These are phyloP conservation scores for Aethes cnicana DNA, from an alignment of 2,888 invertebrate genomes.

Conservation along the genomic window DNA sequence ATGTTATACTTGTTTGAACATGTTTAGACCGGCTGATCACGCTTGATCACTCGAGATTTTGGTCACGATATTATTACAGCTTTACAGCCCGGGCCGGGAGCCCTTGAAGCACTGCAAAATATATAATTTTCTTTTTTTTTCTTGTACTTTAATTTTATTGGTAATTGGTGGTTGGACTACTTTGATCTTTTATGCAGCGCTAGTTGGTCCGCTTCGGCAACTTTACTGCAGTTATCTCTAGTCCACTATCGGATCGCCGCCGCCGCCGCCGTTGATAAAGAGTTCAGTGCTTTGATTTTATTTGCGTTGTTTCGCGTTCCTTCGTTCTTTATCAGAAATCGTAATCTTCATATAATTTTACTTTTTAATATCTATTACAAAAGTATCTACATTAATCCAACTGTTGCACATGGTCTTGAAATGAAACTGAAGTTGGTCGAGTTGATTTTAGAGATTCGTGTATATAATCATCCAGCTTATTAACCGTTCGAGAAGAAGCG, in stretches of 20 bases:
- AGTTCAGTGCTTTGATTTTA: slow-evolving; percentile 33
- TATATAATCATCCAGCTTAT: slow-evolving; percentile 55
- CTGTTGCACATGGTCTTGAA: too few species aligned
- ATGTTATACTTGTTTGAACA: slow-evolving; percentile 15
- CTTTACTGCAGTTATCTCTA: slow-evolving; percentile 32
- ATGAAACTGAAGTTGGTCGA: background rate
- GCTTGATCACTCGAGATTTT: slow-evolving; percentile 12
- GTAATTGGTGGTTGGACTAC: too few species aligned
- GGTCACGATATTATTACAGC: slow-evolving; percentile 8
- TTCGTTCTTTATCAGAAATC: slow-evolving; percentile 21
- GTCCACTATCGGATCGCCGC: slow-evolving; percentile 32
- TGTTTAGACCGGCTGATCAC: slow-evolving; percentile 11
- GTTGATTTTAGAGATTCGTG: slow-evolving; percentile 48
- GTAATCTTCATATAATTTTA: slow-evolving; percentile 11
- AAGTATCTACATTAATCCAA: too few species aligned
- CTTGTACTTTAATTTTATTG: slow-evolving; percentile 2
- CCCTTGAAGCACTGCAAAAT: too few species aligned
- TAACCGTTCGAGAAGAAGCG: slow-evolving; percentile 55
- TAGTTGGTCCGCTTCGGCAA: slow-evolving; percentile 27
- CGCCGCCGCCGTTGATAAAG: slow-evolving; percentile 34
- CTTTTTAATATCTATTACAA: too few species aligned
- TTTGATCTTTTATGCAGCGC: slow-evolving; percentile 9
- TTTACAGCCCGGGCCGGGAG: too few species aligned
- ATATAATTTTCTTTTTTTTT: too few species aligned
- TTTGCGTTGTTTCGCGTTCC: slow-evolving; percentile 15